phyloP scores from a whole-genome alignment of 53 echinoderm and acorn worm species.

The Henricia sp. region DNA sequence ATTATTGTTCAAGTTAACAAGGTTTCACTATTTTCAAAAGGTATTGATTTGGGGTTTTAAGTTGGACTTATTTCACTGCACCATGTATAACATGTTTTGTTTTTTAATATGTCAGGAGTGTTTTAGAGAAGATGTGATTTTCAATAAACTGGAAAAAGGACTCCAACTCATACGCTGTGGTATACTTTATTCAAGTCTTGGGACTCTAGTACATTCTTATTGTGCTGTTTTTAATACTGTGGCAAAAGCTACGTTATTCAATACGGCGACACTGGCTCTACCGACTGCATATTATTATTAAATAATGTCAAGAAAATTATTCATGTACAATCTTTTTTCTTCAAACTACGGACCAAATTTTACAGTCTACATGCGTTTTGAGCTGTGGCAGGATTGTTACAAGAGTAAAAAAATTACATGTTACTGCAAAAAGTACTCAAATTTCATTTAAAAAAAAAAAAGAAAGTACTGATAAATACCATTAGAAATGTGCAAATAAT shows the following conservation, averaged over 20 bases:
- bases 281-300: conserved; percentile 43
- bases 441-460: not conserved
- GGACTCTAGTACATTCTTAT: conserved; percentile 19
- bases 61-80: no score
- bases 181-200: conserved; percentile 50
- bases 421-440: not conserved
- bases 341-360: conserved; percentile 12
- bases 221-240: not conserved
- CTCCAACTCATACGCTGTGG: conserved; percentile 9
- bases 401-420: not conserved
- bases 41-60: no score
- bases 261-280: conserved; percentile 44
- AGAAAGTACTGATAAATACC: not conserved
- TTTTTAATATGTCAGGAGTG: no score
- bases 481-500: not conserved
- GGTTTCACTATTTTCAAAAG: no score
- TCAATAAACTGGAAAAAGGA: no score
- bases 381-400: not conserved
- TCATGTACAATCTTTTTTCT: conserved; percentile 16
- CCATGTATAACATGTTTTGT: no score
- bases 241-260: conserved; percentile 25
- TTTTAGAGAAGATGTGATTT: no score
- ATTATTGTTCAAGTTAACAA: no score
- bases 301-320: conserved; percentile 29
- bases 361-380: conserved; percentile 31